Evolutionary conservation across 2,888 invertebrate species (phyloP), one percentile per base, ranked within the genome.

Genomic region (Eupithecia vulgata): DNA sequence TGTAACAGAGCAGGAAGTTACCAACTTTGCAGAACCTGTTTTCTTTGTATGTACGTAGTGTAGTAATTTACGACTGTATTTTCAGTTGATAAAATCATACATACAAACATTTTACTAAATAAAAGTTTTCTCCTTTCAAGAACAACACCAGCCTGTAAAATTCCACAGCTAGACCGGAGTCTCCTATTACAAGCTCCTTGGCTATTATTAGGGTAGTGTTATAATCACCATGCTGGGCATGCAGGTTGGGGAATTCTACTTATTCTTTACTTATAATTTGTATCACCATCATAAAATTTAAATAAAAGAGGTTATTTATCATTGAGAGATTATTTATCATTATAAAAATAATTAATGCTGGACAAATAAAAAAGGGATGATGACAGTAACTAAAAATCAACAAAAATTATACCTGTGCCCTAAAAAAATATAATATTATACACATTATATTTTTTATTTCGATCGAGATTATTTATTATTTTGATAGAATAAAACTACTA

Each of bases 1-100:
- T 37, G 4, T 59, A 66, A 67, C 61, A 17, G 37, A 52, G 13
- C 48, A 71, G 71, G 71, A 71, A 71, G 52, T 64, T 35, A 25
- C 57, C 21, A 12, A 25, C 13, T 25, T 25, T 57, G 25, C 13
- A 57, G 5, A 57, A 57, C 57, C 57, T 13, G 57, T 57, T 57
- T 12, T 52, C n/a, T 21, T 21, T 21, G 12, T 21, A 21, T 3
- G 12, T 57, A 30, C 30, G 4, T 3, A 30, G 30, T 30, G n/a
- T 25, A 57, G 52, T 21, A n/a, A 6, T n/a, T n/a, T 8, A 6
- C 8, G n/a, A n/a, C 21, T 52, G 12, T 12, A 10, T 52, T 52
- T 52, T 52, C 52, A 52, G 21, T 52, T 21, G 8, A 48, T 8
- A n/a, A n/a, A 48, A 48, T 48, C n/a, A 48, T 48, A 48, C 2